Base-by-base conservation (phyloP, 2,888 invertebrate genomes). In the Caenorhabditis japonica region DNA sequence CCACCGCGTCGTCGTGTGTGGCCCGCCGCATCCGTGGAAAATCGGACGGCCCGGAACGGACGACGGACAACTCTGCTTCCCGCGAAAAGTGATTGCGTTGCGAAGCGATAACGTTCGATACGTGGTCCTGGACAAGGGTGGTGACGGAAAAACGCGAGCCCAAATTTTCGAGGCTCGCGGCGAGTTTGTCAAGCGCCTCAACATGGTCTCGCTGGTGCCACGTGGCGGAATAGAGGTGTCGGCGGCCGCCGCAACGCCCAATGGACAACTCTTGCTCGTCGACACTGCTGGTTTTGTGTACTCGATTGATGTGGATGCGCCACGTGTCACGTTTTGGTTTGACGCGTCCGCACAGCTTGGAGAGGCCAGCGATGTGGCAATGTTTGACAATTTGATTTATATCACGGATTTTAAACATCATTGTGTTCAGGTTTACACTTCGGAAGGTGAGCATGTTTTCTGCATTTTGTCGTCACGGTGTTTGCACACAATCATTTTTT, bases 341-440 rank as follows among this genome's bases (percentile, higher is more conserved):
- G 82, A 82, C 49, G 80, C 79, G 5, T 76, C 82, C 4, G 56
- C 64, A 25, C 80, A 79, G 10, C 58, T 82, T 17, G 77, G 80
- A 13, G 80, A 79, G 47, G 80, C 84, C n/a, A 79, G 79, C 23
- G 85, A 85, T 71, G 77, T 85, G 10, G 83, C 80, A 12, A 77
- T 83, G 73, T 79, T 76, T 55, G 84, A 85, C 36, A 79, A 79
- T 33, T 41, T 69, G 56, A 78, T 84, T 51, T 85, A 81, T 56
- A 80, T 85, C 51, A 82, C 85, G 23, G 85, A 85, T 47, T 85
- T 84, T 72, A 82, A 83, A 39, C 79, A 82, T 47, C 85, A 85
- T 55, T 81, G 81, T 44, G 81, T 85, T 10, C 83, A 83, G 36
- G 82, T 85, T 12, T 85, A 76, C 70, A 74, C 71, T 10, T 68